Percentiles rank a stretch among this genome's conserved stretches.
These are phyloP conservation scores for Lithosia quadra DNA, from an alignment of 2,888 invertebrate species.

Conservation along the genomic window DNA sequence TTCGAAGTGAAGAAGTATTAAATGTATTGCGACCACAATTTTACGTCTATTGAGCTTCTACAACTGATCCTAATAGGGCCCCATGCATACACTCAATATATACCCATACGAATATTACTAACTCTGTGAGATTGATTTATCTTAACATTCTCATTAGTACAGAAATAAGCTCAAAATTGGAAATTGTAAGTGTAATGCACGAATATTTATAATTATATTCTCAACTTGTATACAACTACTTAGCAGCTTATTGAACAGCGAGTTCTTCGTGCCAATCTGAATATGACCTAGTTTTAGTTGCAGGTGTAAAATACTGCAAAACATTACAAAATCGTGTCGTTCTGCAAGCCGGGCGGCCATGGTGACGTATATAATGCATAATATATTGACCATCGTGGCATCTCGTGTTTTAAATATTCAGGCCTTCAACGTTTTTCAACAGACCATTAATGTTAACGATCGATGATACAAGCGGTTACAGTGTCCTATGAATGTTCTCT, in stretches of 20 bases:
- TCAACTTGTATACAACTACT: too few relatives aligned
- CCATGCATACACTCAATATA: too few relatives aligned
- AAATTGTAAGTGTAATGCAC: background rate
- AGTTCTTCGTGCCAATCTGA: background rate
- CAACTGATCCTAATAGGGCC: too few relatives aligned
- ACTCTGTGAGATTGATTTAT: background rate
- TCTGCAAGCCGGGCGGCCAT: background rate
- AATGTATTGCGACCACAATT: too few relatives aligned
- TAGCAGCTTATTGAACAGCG: background rate
- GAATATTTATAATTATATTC: background rate
- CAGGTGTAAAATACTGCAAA: slow-evolving; percentile 6
- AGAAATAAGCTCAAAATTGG: background rate
- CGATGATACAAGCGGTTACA: background rate
- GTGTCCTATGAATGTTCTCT: background rate
- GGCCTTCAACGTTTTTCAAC: background rate
- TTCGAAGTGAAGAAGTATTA: too few relatives aligned
- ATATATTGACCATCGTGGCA: background rate
- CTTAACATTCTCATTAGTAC: background rate
- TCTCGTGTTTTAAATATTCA: slow-evolving; percentile 6
- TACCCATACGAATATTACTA: too few relatives aligned
- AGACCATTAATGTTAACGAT: background rate
- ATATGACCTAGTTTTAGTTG: slow-evolving; percentile 1
- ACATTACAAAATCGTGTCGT: background rate
- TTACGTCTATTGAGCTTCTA: too few relatives aligned
- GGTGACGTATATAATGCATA: background rate